Conservation (phyloP, 2,797 vertebrate genomes). For the Arnoldichthys spilopterus region DNA sequence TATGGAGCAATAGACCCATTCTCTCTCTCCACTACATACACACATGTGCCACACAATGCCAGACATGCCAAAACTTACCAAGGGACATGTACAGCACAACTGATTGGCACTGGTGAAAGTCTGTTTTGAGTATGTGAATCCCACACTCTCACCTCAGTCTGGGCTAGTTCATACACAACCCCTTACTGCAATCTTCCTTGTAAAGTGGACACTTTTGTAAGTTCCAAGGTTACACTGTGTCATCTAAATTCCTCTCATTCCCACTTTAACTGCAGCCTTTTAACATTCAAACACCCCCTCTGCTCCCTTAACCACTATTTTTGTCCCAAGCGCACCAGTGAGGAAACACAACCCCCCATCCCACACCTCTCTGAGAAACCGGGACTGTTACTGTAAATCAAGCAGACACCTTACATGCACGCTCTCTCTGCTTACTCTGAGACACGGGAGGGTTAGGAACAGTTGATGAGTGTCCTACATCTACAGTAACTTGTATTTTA, state of each 20-base stretch:
- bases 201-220: constrained; percentile 14
- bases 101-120: constrained; percentile 56
- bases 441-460: not conserved
- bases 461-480: not conserved
- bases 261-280: constrained; percentile 41
- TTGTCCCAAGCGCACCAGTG: constrained; percentile 29
- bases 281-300: constrained; percentile 24
- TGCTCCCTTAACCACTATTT: constrained; percentile 43
- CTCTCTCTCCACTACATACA: constrained; percentile 46
- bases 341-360: constrained; percentile 47
- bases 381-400: constrained; percentile 49
- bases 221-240: constrained; percentile 22
- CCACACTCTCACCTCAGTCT: constrained; percentile 55
- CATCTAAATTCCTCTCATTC: constrained; percentile 48
- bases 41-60: constrained; percentile 54
- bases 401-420: constrained; percentile 40
- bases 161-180: constrained; percentile 22
- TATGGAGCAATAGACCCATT: constrained; percentile 61
- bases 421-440: constrained; percentile 2
- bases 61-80: constrained; percentile 40
- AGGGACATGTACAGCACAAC: constrained; percentile 39
- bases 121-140: constrained; percentile 71
- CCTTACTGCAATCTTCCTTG: constrained; percentile 28
- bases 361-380: constrained; percentile 37
- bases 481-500: not conserved